Percentiles rank a stretch among this genome's conserved stretches.
Conservation (phyloP, 2,113 vertebrate genomes). For the Macroglossus sobrinus region DNA sequence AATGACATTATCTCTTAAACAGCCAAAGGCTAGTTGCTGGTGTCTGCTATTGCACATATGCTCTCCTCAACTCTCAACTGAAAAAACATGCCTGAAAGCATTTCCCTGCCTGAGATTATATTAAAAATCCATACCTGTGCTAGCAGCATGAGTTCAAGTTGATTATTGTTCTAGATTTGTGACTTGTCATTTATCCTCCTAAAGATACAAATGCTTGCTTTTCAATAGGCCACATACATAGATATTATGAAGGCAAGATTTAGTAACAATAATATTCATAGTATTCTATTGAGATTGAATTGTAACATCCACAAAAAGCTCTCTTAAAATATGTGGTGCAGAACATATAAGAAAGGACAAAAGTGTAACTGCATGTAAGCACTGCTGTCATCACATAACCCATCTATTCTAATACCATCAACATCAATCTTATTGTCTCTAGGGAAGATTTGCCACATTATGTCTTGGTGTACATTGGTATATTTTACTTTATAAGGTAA, state of each 20-base stretch:
- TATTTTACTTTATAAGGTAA: slow-evolving; percentile 21
- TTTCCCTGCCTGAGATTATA: slow-evolving; percentile 9
- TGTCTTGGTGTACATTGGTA: not conserved
- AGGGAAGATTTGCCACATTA: not conserved
- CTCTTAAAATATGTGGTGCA: slow-evolving; percentile 25
- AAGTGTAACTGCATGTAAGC: not conserved
- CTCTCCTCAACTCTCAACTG: slow-evolving; percentile 18
- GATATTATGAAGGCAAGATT: slow-evolving; percentile 32
- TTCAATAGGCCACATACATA: not conserved
- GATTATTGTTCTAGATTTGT: slow-evolving; percentile 24
- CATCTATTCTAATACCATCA: accelerated
- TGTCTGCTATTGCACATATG: not conserved
- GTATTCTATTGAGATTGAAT: not conserved
- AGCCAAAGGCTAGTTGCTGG: slow-evolving; percentile 22
- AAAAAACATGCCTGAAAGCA: not conserved
- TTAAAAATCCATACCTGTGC: slow-evolving; percentile 45
- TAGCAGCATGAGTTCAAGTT: slow-evolving; percentile 23
- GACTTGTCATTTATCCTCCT: not conserved
- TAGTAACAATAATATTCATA: not conserved
- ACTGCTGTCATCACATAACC: accelerated
- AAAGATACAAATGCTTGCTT: slow-evolving; percentile 15
- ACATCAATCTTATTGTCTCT: not conserved
- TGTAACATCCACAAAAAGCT: not conserved
- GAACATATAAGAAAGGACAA: not conserved
- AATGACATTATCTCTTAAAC: not conserved